Evolutionary conservation across 2,797 vertebrate genomes (phyloP), one percentile per base, ranked within the genome.

Genomic region (Chaetodon trifasciatus): DNA sequence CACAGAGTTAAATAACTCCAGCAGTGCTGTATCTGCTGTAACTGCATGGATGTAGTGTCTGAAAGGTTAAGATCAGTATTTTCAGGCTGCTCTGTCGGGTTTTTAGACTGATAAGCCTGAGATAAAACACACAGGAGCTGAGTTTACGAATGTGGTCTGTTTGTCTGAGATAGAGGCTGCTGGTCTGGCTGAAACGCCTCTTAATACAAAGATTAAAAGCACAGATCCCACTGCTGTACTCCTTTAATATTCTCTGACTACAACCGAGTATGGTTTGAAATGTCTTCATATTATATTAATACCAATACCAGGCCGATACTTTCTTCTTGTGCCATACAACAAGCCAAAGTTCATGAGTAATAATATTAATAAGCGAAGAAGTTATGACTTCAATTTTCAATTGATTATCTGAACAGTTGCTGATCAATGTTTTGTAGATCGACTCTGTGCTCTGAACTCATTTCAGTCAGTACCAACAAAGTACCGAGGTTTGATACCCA

Each of bases 101-200:
- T 71, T 76, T 65, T n/a, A 69, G 40, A 74, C 60, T 10, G 78
- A 86, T 84, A 88, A 81, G 68, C 35, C 1, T 0, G 12, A 79
- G 83, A 84, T 75, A 75, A 74, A n/a, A 62, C 13, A 50, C 40
- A 10, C 75, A 37, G 62, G 17, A 75, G 60, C 79, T 72, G 42
- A 65, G 68, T 39, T 47, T 24, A 53, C 69, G 62, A 72, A 78
- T 69, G 74, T 42, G 53, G 64, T 28, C 44, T 79, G 70, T 60
- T 32, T 21, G 63, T 78, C 39, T 76, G 66, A 5, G 80, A 83
- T 80, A 68, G 74, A 66, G 23, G 13, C 49, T 0, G 28, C 47
- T 8, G 44, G 15, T 42, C 70, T n/a, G 70, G 3, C 17, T 6
- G 5, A 23, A 55, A 35, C 35, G 23, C 28, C 16, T 3, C 53